Evolutionary conservation across 23 tunicate genomes (phyloP).

Genomic region (Styela clava): DNA sequence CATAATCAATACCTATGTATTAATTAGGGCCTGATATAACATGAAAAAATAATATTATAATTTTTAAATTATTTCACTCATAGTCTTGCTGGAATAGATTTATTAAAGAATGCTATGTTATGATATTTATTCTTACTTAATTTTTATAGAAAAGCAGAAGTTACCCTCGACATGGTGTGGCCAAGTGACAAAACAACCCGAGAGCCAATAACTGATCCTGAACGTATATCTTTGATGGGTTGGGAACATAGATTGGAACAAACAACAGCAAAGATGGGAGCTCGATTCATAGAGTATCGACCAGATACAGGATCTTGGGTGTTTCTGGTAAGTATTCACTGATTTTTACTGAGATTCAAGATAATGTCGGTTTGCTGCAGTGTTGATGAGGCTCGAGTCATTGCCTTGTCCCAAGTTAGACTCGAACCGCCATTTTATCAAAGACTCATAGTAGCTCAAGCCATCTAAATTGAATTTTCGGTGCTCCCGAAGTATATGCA

Average conservation of each 20-base stretch:
- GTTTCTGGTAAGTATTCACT: constrained; percentile 60
- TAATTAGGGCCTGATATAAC: too few relatives aligned
- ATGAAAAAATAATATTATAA: too few relatives aligned
- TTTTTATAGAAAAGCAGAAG: constrained; percentile 69
- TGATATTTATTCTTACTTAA: too few relatives aligned
- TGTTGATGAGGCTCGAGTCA: too few relatives aligned
- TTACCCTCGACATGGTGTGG: constrained; percentile 81
- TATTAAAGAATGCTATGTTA: too few relatives aligned
- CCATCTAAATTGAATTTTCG: too few relatives aligned
- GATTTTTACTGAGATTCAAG: too few relatives aligned
- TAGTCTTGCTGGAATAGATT: too few relatives aligned
- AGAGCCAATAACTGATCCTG: constrained; percentile 62
- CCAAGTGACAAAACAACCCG: constrained; percentile 87
- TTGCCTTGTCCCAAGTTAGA: not conserved
- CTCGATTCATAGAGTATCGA: constrained; percentile 76
- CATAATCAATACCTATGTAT: too few relatives aligned
- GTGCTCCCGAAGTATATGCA: too few relatives aligned
- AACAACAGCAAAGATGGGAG: constrained; percentile 88
- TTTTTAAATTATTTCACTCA: too few relatives aligned
- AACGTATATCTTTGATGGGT: constrained; percentile 55
- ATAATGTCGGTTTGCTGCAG: too few relatives aligned
- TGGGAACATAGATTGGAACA: constrained; percentile 84
- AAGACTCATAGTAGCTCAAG: not conserved
- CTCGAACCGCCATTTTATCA: not conserved
- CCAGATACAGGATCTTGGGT: constrained; percentile 90